A percentile compares a stretch with the other conserved stretches of the same genome.
Conservation (phyloP, 2,797 vertebrate genomes). For the Onychomys arenicola region DNA sequence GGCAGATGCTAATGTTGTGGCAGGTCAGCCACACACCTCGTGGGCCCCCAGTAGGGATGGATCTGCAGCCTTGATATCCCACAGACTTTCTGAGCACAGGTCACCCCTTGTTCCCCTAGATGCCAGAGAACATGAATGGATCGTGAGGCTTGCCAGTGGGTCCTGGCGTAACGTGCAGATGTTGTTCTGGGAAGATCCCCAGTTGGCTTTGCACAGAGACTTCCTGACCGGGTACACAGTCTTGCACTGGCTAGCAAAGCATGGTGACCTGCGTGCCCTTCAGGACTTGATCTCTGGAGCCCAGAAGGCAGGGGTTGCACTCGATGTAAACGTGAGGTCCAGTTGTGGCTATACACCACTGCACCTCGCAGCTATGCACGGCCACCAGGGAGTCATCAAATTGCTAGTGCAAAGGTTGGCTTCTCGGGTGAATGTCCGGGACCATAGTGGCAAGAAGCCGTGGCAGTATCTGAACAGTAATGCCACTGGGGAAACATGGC, state of each 20-base stretch:
- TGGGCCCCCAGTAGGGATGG: not conserved
- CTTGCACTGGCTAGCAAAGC: conserved; percentile 98
- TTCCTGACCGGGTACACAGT: conserved; percentile 96
- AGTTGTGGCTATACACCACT: conserved; percentile 94
- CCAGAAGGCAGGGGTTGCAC: conserved; percentile 85
- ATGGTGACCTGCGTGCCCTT: conserved; percentile 92
- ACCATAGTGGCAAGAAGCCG: conserved; percentile 92
- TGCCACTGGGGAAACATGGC: conserved; percentile 89
- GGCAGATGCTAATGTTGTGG: not conserved
- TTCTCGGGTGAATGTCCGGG: conserved; percentile 90
- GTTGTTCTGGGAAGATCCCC: conserved; percentile 92
- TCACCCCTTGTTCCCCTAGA: conserved; percentile 90
- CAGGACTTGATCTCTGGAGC: conserved; percentile 92
- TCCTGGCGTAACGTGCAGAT: conserved; percentile 91
- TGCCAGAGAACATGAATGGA: conserved; percentile 92
- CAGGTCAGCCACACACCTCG: not conserved
- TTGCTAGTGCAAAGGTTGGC: conserved; percentile 92
- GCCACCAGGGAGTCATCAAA: conserved; percentile 91
- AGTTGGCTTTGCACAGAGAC: conserved; percentile 91
- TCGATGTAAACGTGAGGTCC: conserved; percentile 91
- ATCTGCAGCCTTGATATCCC: not conserved
- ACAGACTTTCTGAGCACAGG: conserved; percentile 56
- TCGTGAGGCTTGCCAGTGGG: conserved; percentile 92
- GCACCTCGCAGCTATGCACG: conserved; percentile 95
- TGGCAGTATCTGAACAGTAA: conserved; percentile 93